These are phyloP conservation scores for Eriosoma lanigerum DNA, from an alignment of 1,140 invertebrate genomes.

Conservation along the genomic window DNA sequence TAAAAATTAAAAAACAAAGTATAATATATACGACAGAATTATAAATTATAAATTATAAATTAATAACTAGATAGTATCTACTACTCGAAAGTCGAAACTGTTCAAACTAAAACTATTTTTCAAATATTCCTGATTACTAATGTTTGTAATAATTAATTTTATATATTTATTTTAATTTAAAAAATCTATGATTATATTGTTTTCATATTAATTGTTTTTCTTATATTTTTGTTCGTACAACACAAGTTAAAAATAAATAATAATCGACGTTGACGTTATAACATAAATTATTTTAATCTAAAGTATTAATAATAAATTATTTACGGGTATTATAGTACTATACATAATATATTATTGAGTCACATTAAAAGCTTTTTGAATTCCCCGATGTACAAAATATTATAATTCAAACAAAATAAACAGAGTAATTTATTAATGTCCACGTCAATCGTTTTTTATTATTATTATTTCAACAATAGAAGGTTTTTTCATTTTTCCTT, in stretches of 20 bases:
- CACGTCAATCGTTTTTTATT: neutral
- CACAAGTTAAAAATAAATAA: neutral
- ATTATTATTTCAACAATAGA: neutral
- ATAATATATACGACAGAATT: too few relatives aligned
- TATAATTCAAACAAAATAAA: neutral
- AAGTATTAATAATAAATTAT: neutral
- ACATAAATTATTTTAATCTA: neutral
- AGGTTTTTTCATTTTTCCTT: neutral
- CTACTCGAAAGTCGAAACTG: too few relatives aligned
- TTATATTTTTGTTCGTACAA: too few relatives aligned
- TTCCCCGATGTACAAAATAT: neutral
- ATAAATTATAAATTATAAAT: too few relatives aligned
- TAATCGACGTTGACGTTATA: neutral
- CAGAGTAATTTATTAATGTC: neutral
- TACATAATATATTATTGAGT: neutral
- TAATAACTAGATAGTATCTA: too few relatives aligned
- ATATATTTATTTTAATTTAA: too few relatives aligned
- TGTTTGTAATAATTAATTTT: too few relatives aligned
- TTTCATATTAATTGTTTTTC: too few relatives aligned
- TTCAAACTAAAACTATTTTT: too few relatives aligned
- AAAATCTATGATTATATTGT: too few relatives aligned
- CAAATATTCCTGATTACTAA: too few relatives aligned
- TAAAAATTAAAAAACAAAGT: too few relatives aligned
- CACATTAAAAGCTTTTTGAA: slow-evolving; percentile 6
- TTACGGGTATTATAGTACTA: neutral